Evolutionary conservation across 2,797 vertebrate species (phyloP), one percentile per base, ranked within the genome.

Genomic region (Poecilia velifera): DNA sequence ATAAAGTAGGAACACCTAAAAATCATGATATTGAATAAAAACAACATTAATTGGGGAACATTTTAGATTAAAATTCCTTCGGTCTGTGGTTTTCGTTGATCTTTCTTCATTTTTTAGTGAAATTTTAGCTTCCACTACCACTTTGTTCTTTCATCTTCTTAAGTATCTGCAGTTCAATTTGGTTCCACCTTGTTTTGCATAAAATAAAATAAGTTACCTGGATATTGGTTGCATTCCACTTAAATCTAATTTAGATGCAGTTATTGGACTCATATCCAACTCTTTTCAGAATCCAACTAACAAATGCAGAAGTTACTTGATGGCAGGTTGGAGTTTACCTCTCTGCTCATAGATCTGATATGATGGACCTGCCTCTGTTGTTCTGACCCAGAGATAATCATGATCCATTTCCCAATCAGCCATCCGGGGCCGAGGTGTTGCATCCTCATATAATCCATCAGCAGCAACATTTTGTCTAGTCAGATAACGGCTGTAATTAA

Each of bases 401-500:
- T 85, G 90, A 95, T 94, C 89, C 88, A 89, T 91, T 90, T 90
- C 89, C 91, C 82, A 87, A 83, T 85, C 53, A 78, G 62, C 89
- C 84, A 87, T 85, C 82, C 84, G 80, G 82, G 90, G 87, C 85
- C 71, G 70, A 86, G 75, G 91, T 85, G 80, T 78, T 88, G 91
- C 89, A 92, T 92, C 90, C 90, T 90, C 85, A 92, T 94, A 91
- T 90, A 87, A 95, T 95, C 88, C 89, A 94, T 94, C 83, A 90
- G 90, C 76, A 47, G 86, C 39, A 68, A 7, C 8, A 87, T 80
- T 90, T 93, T 89, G 90, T 91, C 90, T 90, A 87, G 85, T 81
- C 89, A 90, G 93, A 93, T 95, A 94, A 94, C 88, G 91, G 89
- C 87, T 83, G 87, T 91, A 93, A 95, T 95, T 93, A 94, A 95